Conservation (phyloP, 1,140 invertebrate genomes). For the Drosophila yakuba region DNA sequence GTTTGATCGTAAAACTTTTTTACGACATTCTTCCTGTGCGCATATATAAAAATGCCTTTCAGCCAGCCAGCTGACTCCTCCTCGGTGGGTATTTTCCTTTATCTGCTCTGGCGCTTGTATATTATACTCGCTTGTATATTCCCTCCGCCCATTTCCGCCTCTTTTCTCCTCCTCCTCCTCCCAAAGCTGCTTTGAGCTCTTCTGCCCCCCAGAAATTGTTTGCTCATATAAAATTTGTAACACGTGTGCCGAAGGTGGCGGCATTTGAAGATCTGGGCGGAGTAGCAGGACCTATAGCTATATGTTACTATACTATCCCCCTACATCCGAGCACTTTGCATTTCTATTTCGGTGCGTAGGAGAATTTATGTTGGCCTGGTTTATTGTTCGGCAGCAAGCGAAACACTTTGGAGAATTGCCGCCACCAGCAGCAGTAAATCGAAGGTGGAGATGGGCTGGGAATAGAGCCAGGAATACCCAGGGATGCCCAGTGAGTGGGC, state of each 20-base stretch:
- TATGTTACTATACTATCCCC: not conserved
- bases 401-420: constrained; percentile 79
- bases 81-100: constrained; percentile 70
- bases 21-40: constrained; percentile 82
- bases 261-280: not conserved
- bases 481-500: not conserved
- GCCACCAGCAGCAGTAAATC: constrained; percentile 48
- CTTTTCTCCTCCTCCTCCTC: not conserved
- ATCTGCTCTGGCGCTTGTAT: constrained; percentile 76
- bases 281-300: not conserved
- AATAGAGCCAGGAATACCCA: too few relatives aligned
- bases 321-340: not conserved
- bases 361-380: constrained; percentile 52
- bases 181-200: too few relatives aligned
- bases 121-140: constrained; percentile 25
- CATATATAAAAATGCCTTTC: constrained; percentile 76
- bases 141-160: constrained; percentile 14
- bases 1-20: constrained; percentile 84
- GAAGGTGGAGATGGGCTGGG: constrained; percentile 7
- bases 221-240: constrained; percentile 81
- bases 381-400: constrained; percentile 80
- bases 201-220: constrained; percentile 51
- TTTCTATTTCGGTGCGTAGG: constrained; percentile 57
- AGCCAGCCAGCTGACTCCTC: constrained; percentile 18
- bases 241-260: constrained; percentile 66